Conservation (phyloP, 2,113 vertebrate species). For the Noturus placidus region DNA sequence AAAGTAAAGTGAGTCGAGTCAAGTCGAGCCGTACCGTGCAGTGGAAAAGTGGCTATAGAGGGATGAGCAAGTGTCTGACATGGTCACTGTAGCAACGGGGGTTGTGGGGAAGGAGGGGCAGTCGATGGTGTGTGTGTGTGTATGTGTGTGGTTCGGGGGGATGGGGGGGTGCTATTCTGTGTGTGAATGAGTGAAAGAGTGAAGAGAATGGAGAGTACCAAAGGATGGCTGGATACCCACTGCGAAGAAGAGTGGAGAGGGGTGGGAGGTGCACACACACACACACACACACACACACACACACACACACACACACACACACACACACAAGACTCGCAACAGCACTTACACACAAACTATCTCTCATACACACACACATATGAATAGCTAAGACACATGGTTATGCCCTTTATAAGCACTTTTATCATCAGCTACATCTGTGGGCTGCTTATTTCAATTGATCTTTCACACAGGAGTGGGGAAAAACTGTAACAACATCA, state of each 20-base stretch:
- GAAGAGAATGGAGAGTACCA: slow-evolving; percentile 40
- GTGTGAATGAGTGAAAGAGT: slow-evolving; percentile 37
- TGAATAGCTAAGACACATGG: neutral
- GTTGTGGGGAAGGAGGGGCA: neutral
- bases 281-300: neutral
- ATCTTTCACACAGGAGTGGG: neutral
- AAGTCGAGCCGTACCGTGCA: no score
- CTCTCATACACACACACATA: neutral
- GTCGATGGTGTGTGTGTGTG: neutral
- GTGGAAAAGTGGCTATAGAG: neutral
- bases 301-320: neutral
- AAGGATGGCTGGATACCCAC: slow-evolving; percentile 43
- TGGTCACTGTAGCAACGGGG: slow-evolving; percentile 52
- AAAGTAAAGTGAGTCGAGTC: no score
- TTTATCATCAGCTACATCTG: neutral
- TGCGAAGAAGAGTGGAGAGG: slow-evolving; percentile 22
- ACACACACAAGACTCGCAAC: neutral
- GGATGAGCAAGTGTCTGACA: slow-evolving; percentile 50
- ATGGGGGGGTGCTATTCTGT: slow-evolving; percentile 16
- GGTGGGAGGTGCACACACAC: neutral
- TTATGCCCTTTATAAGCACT: slow-evolving; percentile 1
- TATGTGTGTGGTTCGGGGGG: slow-evolving; percentile 10
- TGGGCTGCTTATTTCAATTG: slow-evolving; percentile 5
- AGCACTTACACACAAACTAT: neutral
- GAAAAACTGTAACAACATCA: neutral